Conservation (phyloP, 1,140 invertebrate species). For the Andricus grossulariae region DNA sequence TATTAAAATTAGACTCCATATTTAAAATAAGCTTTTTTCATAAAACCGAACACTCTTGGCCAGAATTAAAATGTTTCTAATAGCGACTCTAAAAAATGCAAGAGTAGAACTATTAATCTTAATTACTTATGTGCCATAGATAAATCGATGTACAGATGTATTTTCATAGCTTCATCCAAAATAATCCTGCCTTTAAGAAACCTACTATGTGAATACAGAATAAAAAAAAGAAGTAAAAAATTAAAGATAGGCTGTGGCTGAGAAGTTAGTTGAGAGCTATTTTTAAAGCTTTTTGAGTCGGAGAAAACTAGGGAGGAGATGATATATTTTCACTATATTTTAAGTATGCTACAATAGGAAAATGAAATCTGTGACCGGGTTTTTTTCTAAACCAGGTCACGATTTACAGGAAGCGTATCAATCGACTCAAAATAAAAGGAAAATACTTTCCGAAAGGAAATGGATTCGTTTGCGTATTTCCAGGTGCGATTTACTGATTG, state of each 20-base stretch:
- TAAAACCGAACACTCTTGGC: neutral
- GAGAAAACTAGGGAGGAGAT: constrained; percentile 66
- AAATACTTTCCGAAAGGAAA: neutral
- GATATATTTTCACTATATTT: constrained; percentile 75
- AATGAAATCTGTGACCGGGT: constrained; percentile 46
- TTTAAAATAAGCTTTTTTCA: neutral
- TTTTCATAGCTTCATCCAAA: constrained; percentile 62
- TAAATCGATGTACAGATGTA: constrained; percentile 65
- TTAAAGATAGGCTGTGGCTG: constrained; percentile 71
- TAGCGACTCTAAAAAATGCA: constrained; percentile 30
- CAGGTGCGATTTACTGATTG: neutral
- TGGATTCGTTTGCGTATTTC: neutral
- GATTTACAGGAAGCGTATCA: neutral
- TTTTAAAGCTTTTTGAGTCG: constrained; percentile 75
- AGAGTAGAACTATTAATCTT: constrained; percentile 32
- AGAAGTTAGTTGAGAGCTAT: constrained; percentile 70
- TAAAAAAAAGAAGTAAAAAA: constrained; percentile 61
- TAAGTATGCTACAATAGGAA: constrained; percentile 56
- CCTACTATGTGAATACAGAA: constrained; percentile 65
- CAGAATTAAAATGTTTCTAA: neutral
- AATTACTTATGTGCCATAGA: constrained; percentile 59
- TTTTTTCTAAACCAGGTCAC: neutral
- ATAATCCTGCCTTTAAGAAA: constrained; percentile 73
- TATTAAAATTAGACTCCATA: neutral
- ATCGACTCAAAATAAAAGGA: neutral